Conservation (phyloP, 2,797 vertebrate genomes). For the Sorex maritimensis region DNA sequence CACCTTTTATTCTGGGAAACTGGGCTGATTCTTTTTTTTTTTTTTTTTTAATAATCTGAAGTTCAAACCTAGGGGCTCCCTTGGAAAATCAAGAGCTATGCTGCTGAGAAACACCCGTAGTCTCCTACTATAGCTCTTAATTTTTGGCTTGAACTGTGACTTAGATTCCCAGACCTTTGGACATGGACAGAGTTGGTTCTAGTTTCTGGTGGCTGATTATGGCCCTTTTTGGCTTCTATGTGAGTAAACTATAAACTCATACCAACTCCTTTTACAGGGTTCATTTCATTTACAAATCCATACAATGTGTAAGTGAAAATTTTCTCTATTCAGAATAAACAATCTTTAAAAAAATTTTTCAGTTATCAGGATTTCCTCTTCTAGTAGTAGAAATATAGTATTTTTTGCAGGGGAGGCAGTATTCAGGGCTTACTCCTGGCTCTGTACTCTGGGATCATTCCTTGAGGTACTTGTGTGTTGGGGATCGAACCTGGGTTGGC, state of each 20-base stretch:
- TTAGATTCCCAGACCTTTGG: neutral
- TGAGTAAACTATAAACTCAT: neutral
- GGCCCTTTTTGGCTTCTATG: neutral
- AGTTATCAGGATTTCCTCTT: neutral
- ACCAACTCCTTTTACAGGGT: neutral
- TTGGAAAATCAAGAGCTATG: too few species aligned
- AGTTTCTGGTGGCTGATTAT: neutral
- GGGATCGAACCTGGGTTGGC: too few species aligned
- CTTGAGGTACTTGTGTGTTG: too few species aligned
- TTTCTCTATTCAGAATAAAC: neutral
- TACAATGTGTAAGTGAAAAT: neutral
- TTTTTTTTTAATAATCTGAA: too few species aligned
- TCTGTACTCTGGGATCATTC: too few species aligned
- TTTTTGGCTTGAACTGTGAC: neutral
- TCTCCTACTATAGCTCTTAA: neutral
- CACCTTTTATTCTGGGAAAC: neutral
- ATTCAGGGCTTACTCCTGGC: too few species aligned
- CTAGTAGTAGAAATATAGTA: neutral
- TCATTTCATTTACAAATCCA: neutral
- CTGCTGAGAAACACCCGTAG: too few species aligned
- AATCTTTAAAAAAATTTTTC: neutral
- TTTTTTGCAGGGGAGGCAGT: too few species aligned
- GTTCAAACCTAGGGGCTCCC: too few species aligned
- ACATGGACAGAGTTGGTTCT: conserved; percentile 18
- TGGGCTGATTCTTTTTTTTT: too few species aligned